Evolutionary conservation across 2,888 invertebrate genomes (phyloP).

Genomic region (Dynastes maya): DNA sequence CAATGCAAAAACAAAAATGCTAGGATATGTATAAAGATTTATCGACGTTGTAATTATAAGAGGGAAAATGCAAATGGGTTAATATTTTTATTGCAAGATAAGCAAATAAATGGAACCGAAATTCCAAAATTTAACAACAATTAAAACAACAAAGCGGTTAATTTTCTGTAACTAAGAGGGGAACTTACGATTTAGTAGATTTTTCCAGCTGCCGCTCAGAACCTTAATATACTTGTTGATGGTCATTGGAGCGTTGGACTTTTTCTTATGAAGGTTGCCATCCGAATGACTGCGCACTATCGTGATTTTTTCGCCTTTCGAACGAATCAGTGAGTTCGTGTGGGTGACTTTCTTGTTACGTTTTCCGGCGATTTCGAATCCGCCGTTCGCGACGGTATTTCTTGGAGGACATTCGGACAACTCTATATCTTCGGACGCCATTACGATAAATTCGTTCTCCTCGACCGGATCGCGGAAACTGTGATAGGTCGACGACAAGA

Average conservation of each 20-base stretch:
- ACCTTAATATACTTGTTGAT: slow-evolving; percentile 82
- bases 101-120: too few relatives aligned
- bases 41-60: too few relatives aligned
- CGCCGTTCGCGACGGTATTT: slow-evolving; percentile 42
- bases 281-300: slow-evolving; percentile 82
- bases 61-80: too few relatives aligned
- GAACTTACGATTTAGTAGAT: slow-evolving; percentile 84
- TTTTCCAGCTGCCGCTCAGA: slow-evolving; percentile 86
- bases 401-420: slow-evolving; percentile 56
- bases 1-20: too few relatives aligned
- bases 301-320: slow-evolving; percentile 63
- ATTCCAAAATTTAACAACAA: too few relatives aligned
- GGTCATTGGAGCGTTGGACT: slow-evolving; percentile 66
- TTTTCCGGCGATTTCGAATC: slow-evolving; percentile 52
- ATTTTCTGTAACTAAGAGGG: slow-evolving; percentile 13
- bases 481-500: slow-evolving; percentile 73
- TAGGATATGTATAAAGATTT: too few relatives aligned
- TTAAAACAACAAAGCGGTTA: not conserved
- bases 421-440: slow-evolving; percentile 62
- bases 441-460: slow-evolving; percentile 67
- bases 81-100: too few relatives aligned
- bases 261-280: slow-evolving; percentile 75
- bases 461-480: slow-evolving; percentile 75
- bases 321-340: slow-evolving; percentile 71
- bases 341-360: slow-evolving; percentile 63